A percentile compares a stretch with the other conserved stretches of the same genome.
Evolutionary conservation across 2,797 vertebrate species (phyloP).

Genomic region (Protonibea diacanthus): DNA sequence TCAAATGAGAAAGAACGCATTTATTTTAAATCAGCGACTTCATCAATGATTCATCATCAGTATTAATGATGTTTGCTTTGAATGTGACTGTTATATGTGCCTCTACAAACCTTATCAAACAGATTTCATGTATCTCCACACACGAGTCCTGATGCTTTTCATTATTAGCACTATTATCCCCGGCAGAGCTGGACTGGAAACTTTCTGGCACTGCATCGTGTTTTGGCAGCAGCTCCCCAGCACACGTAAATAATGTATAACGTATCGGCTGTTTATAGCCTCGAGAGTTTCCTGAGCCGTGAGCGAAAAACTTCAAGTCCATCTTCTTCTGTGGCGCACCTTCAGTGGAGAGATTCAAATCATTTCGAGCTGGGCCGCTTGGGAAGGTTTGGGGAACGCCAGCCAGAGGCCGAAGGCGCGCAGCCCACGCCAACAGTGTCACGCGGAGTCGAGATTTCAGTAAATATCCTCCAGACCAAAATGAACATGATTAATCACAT

Average conservation of each 20-base stretch:
- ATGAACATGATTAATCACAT: no score
- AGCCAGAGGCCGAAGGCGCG: no score
- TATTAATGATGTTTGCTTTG: conserved; percentile 13
- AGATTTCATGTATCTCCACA: no score
- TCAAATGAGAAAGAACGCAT: no score
- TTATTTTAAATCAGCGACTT: not conserved
- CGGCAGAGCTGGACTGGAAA: conserved; percentile 27
- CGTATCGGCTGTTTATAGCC: conserved; percentile 47
- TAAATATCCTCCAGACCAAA: no score
- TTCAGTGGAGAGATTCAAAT: not conserved
- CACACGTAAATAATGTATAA: conserved; percentile 70
- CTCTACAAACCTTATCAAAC: not conserved
- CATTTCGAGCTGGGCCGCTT: no score
- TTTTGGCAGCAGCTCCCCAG: conserved; percentile 57
- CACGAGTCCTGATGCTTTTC: conserved; percentile 18
- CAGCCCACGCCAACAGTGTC: no score
- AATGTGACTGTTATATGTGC: not conserved
- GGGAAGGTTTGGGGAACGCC: no score
- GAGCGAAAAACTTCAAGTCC: conserved; percentile 16
- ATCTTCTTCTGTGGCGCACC: conserved; percentile 25
- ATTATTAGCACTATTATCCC: conserved; percentile 39
- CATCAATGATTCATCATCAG: not conserved
- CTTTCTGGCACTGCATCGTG: conserved; percentile 25
- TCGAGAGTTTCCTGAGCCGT: conserved; percentile 28
- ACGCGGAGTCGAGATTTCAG: no score